Evolutionary conservation across 2,113 vertebrate genomes (phyloP), one percentile per base, ranked within the genome.

Genomic region (Neoarius graeffei): DNA sequence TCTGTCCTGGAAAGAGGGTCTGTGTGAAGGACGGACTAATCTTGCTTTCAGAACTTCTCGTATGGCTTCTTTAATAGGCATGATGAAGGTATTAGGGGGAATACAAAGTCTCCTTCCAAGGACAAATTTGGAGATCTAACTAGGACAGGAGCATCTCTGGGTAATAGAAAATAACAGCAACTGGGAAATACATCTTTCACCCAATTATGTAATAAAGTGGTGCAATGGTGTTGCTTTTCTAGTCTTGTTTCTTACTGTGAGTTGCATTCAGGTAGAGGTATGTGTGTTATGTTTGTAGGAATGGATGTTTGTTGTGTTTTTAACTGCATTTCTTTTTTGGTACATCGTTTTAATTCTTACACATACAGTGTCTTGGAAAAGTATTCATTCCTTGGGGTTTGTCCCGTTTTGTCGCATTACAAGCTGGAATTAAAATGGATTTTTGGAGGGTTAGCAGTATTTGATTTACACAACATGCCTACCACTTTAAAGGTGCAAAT

Each of bases 11-110:
- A 81, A 52, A 13, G 80, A 77, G 23, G 15, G 60, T 60, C 35
- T 54, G 84, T 66, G 69, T 14, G 7, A 83, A 56, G 27, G 35
- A 79, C 81, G 73, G 83, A 59, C 56, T 71, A 69, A 86, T 77
- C 73, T 76, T 80, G 27, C 54, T 80, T 27, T 69, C 54, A 23
- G 14, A 35, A 57, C 56, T 48, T 82, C 77, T 82, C 35, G 50
- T 66, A 87, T 30, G 15, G 23, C 79, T 19, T 74, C 50, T 27
- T 56, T 85, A 56, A 86, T 76, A 48, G 42, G 56, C 42, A 81
- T 8, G 2, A 62, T 66, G 57, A 87, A 50, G 42, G 42, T 35
- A 87, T 85, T 48, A 48, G 54, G 66, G 30, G 71, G 23, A 76
- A 79, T 3, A 64, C 48, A 69, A 25, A 54, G 50, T 35, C 17